Evolutionary conservation across 2,888 invertebrate genomes (phyloP), one percentile per base, ranked within the genome.

Genomic region (Epistrophe grossulariae): DNA sequence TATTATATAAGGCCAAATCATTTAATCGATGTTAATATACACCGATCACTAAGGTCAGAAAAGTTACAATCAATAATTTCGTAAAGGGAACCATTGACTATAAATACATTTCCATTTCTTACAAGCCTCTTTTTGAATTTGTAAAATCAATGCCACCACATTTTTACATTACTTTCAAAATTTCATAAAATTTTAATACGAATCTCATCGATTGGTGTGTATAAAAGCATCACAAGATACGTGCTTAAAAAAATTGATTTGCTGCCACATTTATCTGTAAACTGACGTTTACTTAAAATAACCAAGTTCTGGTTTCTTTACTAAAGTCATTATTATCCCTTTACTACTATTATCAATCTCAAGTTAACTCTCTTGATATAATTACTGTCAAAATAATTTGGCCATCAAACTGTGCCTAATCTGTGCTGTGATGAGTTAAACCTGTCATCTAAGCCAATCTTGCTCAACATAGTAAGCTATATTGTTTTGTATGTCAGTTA

Each of bases 341-440:
- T 55, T n/a, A 15, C 8, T 24, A 52, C n/a, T 17, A 24, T 13
- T 24, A 24, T 52, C 13, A 13, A 43, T 50, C 57, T 70, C 62
- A 2, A 24, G 24, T 24, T 24, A 24, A 24, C 24, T 24, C 24
- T 50, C 71, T 35, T 60, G 15, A 59, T 71, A 72, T 84, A 76
- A 24, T 24, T 24, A 24, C 71, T 84, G 84, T 66, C 79, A 76
- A 79, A 72, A 71, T 40, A 76, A 74, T 71, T 72, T 71, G 76
- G 64, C 71, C 84, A 76, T 72, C 71, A 71, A 71, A 64, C 59
- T 59, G 50, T 24, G 24, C 45, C 38, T 68, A 62, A 62, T 79
- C 52, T 68, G 62, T 45, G 48, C 24, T 24, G 24, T 45, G 15
- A 24, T 73, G 17, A 62, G 19, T 45, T 79, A 28, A 79, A 64